Conservation (phyloP, 2,888 invertebrate genomes). For the Brenthis hecate region DNA sequence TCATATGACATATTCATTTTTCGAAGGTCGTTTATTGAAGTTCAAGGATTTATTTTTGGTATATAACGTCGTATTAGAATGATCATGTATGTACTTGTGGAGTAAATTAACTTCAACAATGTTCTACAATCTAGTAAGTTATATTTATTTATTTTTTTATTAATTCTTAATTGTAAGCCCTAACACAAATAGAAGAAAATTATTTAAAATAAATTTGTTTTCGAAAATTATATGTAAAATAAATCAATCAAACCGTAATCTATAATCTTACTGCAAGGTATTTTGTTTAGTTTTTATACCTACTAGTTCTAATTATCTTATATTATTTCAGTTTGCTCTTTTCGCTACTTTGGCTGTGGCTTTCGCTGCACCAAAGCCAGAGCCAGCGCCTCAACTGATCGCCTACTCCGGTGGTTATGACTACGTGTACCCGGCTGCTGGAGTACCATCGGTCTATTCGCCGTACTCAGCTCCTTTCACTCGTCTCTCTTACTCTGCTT, state of each 20-base stretch:
- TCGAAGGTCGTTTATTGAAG: conserved; percentile 40
- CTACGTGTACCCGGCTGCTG: conserved; percentile 56
- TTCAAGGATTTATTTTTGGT: conserved; percentile 49
- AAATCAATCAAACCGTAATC: too few species aligned
- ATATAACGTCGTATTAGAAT: conserved; percentile 31
- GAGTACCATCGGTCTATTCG: conserved; percentile 49
- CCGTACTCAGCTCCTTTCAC: conserved; percentile 51
- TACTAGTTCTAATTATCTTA: not conserved
- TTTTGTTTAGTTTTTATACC: too few species aligned
- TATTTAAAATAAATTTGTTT: not conserved
- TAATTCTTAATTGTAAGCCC: not conserved
- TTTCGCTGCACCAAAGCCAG: conserved; percentile 69
- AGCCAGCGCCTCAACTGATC: conserved; percentile 54
- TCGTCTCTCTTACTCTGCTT: conserved; percentile 55
- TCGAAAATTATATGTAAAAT: not conserved
- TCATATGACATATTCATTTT: conserved; percentile 9
- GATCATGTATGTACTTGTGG: conserved; percentile 24
- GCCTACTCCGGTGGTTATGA: conserved; percentile 58
- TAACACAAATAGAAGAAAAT: too few species aligned
- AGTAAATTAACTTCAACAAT: conserved; percentile 38
- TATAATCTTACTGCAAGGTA: too few species aligned
- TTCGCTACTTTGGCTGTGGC: conserved; percentile 78
- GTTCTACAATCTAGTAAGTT: conserved; percentile 48
- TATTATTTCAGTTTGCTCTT: conserved; percentile 67
- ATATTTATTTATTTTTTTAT: conserved; percentile 1